These are phyloP conservation scores for Ectemnius cavifrons DNA, from an alignment of 2,888 invertebrate genomes.

Conservation along the genomic window DNA sequence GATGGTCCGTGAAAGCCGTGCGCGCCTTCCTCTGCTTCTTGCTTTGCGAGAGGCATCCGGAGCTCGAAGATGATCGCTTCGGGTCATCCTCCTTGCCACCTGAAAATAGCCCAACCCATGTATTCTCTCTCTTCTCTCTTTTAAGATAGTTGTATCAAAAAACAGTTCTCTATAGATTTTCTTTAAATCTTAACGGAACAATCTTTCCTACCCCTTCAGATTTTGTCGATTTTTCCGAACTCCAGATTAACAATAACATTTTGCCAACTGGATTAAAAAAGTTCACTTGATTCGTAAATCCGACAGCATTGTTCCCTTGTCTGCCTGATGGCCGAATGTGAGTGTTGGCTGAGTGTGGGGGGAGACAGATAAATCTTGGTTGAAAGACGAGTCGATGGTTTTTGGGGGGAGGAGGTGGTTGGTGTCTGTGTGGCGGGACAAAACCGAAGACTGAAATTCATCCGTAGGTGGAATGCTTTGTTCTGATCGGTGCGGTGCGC, in stretches of 20 bases:
- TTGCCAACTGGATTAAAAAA: no score
- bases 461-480: slow-evolving; percentile 21
- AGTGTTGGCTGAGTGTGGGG: no score
- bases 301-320: no score
- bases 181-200: no score
- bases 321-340: no score
- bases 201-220: no score
- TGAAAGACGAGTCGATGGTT: not conserved
- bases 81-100: slow-evolving; percentile 93
- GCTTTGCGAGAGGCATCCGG: slow-evolving; percentile 81
- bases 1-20: slow-evolving; percentile 99
- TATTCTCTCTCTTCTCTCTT: no score
- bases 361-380: not conserved
- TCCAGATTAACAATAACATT: no score
- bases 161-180: no score
- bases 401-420: not conserved
- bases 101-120: slow-evolving; percentile 75
- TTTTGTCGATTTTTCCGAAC: no score
- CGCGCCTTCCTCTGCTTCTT: slow-evolving; percentile 98
- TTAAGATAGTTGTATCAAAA: no score
- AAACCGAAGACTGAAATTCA: not conserved
- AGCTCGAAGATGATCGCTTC: slow-evolving; percentile 82
- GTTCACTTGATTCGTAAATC: no score
- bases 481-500: slow-evolving; percentile 12
- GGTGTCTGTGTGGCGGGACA: not conserved